phyloP scores from a whole-genome alignment of 1,140 invertebrate species.

The Muscidifurax raptorellus region DNA sequence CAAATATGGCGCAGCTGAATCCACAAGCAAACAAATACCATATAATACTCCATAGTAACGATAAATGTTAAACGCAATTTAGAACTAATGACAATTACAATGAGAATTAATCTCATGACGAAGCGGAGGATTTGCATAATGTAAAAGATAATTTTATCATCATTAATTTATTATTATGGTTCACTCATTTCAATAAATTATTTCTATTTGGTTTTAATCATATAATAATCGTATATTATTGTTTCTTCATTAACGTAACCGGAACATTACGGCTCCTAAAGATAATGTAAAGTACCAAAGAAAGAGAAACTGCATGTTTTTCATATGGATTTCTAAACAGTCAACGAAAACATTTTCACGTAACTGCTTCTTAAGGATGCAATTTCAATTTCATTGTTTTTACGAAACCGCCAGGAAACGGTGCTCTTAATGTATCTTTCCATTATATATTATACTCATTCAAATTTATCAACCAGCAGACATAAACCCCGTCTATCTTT shows the following conservation, averaged over 20 bases:
- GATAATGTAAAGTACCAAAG: background rate
- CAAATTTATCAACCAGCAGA: no score
- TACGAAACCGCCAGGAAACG: background rate
- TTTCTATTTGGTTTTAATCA: constrained; percentile 9
- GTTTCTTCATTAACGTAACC: background rate
- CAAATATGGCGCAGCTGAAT: no score
- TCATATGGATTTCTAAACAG: constrained; percentile 14
- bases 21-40: no score
- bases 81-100: no score
- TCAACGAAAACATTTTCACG: constrained; percentile 25
- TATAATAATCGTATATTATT: background rate
- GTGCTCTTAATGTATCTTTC: no score
- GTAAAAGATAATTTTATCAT: background rate
- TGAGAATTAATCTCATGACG: no score
- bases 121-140: background rate
- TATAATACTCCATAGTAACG: no score
- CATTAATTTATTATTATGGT: no score
- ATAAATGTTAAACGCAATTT: no score
- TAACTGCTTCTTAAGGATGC: background rate
- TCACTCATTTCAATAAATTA: no score
- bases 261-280: background rate
- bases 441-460: no score
- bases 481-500: no score
- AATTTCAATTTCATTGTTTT: constrained; percentile 17
- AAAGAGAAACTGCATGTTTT: constrained; percentile 24